phyloP scores from a whole-genome alignment of 2,888 invertebrate genomes.

The Platypus cylindrus region DNA sequence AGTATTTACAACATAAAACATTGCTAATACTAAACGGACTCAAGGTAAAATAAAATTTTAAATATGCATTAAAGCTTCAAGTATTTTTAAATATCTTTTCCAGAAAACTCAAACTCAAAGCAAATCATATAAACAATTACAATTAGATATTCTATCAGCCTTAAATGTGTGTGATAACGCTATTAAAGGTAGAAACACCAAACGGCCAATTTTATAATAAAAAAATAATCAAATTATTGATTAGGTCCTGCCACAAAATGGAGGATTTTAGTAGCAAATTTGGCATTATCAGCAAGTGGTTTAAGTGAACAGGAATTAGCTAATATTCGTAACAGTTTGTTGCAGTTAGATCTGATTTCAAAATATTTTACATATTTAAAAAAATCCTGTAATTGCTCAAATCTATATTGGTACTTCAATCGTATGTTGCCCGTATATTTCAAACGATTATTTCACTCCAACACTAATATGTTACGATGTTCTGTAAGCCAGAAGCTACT shows the following conservation, averaged over 20 bases:
- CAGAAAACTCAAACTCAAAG: conserved; percentile 46
- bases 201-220: too few relatives aligned
- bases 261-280: conserved; percentile 30
- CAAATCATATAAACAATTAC: conserved; percentile 51
- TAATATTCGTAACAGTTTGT: conserved; percentile 47
- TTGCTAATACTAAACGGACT: conserved; percentile 52
- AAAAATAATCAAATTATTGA: conserved; percentile 12
- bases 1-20: conserved; percentile 67
- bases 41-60: conserved; percentile 39
- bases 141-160: conserved; percentile 59
- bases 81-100: conserved; percentile 16
- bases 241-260: conserved; percentile 32
- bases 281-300: conserved; percentile 40
- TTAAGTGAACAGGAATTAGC: conserved; percentile 50
- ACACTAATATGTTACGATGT: conserved; percentile 51
- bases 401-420: conserved; percentile 71
- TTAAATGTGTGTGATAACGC: conserved; percentile 60
- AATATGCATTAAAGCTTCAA: conserved; percentile 1
- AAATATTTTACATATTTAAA: conserved; percentile 46
- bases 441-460: conserved; percentile 54
- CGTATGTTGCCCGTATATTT: conserved; percentile 60
- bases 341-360: conserved; percentile 51
- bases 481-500: conserved; percentile 35
- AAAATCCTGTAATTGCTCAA: conserved; percentile 57
- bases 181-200: conserved; percentile 44